These are phyloP conservation scores for Ciona savignyi DNA, from an alignment of 23 tunicate genomes.

Conservation along the genomic window DNA sequence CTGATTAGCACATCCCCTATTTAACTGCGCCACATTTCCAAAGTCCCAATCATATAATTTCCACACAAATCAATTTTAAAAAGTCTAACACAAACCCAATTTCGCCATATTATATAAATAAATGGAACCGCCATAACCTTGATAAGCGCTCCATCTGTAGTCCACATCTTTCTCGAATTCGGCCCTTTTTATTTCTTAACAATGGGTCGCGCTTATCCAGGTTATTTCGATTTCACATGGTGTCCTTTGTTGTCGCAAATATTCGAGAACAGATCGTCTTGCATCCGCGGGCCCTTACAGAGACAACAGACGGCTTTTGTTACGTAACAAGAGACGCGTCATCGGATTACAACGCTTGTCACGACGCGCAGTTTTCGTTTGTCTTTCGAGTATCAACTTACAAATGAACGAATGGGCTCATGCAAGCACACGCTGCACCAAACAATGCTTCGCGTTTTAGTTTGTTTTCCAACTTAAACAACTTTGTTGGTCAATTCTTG, in stretches of 20 bases:
- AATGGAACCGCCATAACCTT: no score
- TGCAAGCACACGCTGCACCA: background rate
- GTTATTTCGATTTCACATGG: background rate
- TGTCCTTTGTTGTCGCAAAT: background rate
- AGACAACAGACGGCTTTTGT: constrained; percentile 7
- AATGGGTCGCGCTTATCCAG: no score
- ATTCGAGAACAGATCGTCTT: background rate
- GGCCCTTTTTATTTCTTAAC: no score
- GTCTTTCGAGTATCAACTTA: background rate
- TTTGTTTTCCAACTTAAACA: background rate
- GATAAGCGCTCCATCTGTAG: no score
- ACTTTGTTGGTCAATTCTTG: background rate
- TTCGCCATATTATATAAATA: no score
- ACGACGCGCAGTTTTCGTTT: background rate
- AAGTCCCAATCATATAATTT: no score
- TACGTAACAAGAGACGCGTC: constrained; percentile 12
- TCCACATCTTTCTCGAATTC: no score
- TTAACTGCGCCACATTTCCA: no score
- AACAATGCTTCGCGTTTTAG: background rate
- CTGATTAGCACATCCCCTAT: no score
- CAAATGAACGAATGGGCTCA: no score
- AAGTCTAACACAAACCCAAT: no score
- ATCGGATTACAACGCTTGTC: constrained; percentile 17
- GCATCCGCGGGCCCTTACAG: background rate
- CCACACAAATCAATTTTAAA: no score